Percentiles rank a stretch among this genome's conserved stretches.
phyloP scores from a whole-genome alignment of 2,888 invertebrate species.

The Hydrotaea diabolus region DNA sequence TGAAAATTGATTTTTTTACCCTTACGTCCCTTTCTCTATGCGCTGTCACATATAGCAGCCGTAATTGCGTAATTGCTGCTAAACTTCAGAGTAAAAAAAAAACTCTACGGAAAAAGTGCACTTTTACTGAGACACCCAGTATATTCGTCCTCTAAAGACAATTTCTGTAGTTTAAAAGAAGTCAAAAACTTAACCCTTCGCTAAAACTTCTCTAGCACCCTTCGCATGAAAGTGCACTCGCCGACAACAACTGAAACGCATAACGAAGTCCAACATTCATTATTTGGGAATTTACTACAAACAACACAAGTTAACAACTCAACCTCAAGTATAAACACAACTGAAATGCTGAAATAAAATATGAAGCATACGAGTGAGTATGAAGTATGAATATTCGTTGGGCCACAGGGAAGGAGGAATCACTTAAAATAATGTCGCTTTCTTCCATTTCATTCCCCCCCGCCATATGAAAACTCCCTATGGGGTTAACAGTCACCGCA shows the following conservation, averaged over 20 bases:
- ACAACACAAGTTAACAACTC: constrained; percentile 25
- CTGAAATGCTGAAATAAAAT: not conserved
- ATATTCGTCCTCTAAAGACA: too few relatives aligned
- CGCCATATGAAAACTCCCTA: constrained; percentile 59
- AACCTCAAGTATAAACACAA: constrained; percentile 28
- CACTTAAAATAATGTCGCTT: not conserved
- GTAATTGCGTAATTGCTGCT: too few relatives aligned
- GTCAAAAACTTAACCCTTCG: too few relatives aligned
- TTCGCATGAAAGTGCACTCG: not conserved
- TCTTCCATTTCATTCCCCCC: constrained; percentile 11
- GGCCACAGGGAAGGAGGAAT: not conserved
- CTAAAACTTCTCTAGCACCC: not conserved
- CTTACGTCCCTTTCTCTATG: too few relatives aligned
- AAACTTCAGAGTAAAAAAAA: too few relatives aligned
- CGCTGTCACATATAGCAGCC: too few relatives aligned
- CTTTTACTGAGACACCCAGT: too few relatives aligned
- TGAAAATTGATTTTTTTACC: too few relatives aligned
- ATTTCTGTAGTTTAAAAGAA: too few relatives aligned
- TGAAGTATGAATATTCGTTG: not conserved
- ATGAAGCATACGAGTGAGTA: too few relatives aligned
- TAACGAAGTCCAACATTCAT: constrained; percentile 59
- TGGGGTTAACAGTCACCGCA: constrained; percentile 63
- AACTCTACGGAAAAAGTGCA: too few relatives aligned
- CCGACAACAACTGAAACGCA: not conserved
- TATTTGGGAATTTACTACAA: constrained; percentile 38